phyloP scores from a whole-genome alignment of 2,113 vertebrate species.

The Caranx ignobilis region DNA sequence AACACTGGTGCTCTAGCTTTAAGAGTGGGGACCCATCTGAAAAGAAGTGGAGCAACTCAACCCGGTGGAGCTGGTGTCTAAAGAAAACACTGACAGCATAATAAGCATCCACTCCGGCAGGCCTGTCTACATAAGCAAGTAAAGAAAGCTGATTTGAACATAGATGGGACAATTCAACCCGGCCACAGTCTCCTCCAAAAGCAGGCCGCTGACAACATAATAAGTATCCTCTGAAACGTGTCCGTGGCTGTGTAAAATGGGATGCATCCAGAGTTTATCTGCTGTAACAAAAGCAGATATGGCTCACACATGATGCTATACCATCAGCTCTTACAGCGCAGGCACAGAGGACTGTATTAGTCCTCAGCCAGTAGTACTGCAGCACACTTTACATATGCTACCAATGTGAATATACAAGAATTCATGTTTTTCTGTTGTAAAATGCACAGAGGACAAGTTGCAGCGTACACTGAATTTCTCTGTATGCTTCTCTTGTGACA shows the following conservation, averaged over 20 bases:
- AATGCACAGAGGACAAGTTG: too few species aligned
- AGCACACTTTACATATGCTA: neutral
- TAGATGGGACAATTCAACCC: conserved; percentile 51
- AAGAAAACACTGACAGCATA: conserved; percentile 68
- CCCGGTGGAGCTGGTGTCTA: conserved; percentile 29
- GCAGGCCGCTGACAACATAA: conserved; percentile 65
- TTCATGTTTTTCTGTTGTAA: too few species aligned
- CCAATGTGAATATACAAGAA: neutral
- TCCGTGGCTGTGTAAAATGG: conserved; percentile 24
- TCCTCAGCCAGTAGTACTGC: neutral
- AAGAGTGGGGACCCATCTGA: conserved; percentile 32
- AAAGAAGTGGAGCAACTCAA: conserved; percentile 48
- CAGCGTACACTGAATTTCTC: too few species aligned
- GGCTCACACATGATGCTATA: conserved; percentile 24
- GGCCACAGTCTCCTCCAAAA: conserved; percentile 28
- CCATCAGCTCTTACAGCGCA: neutral
- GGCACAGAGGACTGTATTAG: conserved; percentile 6
- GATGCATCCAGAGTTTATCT: conserved; percentile 39
- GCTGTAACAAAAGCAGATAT: conserved; percentile 26
- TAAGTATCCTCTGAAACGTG: conserved; percentile 34
- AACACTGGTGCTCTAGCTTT: conserved; percentile 19
- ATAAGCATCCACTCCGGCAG: conserved; percentile 61
- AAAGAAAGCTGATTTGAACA: conserved; percentile 54
- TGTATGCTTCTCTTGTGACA: too few species aligned
- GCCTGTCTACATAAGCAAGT: conserved; percentile 44